phyloP scores from a whole-genome alignment of 2,888 invertebrate species.

The Eupsilia transversa region DNA sequence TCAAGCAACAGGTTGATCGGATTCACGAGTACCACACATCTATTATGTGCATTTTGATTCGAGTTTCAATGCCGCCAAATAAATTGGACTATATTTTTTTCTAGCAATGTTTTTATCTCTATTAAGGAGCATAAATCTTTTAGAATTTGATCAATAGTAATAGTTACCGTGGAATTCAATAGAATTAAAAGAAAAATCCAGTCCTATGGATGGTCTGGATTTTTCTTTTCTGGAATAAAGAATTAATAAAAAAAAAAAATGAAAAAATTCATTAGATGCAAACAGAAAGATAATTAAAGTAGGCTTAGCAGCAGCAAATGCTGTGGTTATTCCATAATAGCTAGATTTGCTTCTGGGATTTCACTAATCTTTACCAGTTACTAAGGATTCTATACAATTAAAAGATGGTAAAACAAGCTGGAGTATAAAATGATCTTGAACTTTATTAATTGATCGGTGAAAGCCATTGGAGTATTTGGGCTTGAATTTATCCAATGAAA shows the following conservation, averaged over 20 bases:
- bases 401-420: slow-evolving; percentile 6
- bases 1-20: slow-evolving; percentile 69
- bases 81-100: slow-evolving; percentile 6
- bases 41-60: slow-evolving; percentile 46
- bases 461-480: neutral
- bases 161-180: neutral
- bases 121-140: neutral
- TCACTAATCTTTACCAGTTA: slow-evolving; percentile 22
- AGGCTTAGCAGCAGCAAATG: slow-evolving; percentile 24
- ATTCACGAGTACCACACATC: slow-evolving; percentile 13
- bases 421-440: slow-evolving; percentile 7
- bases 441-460: slow-evolving; percentile 4
- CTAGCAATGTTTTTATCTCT: neutral
- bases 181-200: neutral
- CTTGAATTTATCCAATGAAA: neutral
- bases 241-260: slow-evolving; percentile 33
- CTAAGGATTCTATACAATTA: slow-evolving; percentile 13
- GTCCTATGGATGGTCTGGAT: no score
- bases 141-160: neutral
- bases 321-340: slow-evolving; percentile 46
- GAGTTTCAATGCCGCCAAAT: neutral
- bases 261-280: slow-evolving; percentile 24
- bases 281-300: slow-evolving; percentile 30
- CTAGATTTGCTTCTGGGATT: slow-evolving; percentile 17
- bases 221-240: no score